A percentile compares a stretch with the other conserved stretches of the same genome.
phyloP scores from a whole-genome alignment of 2,888 invertebrate species.

The Oxyscelio sp. region DNA sequence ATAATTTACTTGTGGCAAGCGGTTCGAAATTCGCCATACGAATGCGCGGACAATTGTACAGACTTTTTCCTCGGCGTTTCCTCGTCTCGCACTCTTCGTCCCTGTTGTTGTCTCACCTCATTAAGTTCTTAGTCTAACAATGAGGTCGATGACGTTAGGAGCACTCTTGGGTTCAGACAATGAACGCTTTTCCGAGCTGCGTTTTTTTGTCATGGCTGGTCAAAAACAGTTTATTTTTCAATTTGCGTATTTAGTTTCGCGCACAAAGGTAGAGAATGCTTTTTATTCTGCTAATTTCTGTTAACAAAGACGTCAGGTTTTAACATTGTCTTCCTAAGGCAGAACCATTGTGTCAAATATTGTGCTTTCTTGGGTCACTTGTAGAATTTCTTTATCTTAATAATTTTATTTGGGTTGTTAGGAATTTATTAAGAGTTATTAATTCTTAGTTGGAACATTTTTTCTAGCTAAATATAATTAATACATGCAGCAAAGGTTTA shows the following conservation, averaged over 20 bases:
- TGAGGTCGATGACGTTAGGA: constrained; percentile 70
- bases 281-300: constrained; percentile 40
- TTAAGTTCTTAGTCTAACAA: constrained; percentile 69
- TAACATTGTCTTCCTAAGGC: neutral
- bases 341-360: neutral
- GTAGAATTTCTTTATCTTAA: too few species aligned
- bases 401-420: too few species aligned
- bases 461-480: too few species aligned
- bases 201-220: constrained; percentile 43
- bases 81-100: constrained; percentile 39
- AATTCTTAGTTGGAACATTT: too few species aligned
- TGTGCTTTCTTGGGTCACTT: too few species aligned
- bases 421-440: too few species aligned
- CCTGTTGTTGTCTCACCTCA: constrained; percentile 63
- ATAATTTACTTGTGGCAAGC: constrained; percentile 36
- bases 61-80: constrained; percentile 26
- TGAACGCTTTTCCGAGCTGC: constrained; percentile 47
- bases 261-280: constrained; percentile 24
- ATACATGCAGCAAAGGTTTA: too few species aligned
- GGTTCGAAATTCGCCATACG: neutral
- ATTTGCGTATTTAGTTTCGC: constrained; percentile 53
- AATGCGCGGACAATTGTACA: constrained; percentile 20
- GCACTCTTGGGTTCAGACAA: constrained; percentile 64
- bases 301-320: constrained; percentile 34
- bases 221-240: constrained; percentile 60